phyloP scores from a whole-genome alignment of 2,888 invertebrate genomes.

The Linyphia triangularis region DNA sequence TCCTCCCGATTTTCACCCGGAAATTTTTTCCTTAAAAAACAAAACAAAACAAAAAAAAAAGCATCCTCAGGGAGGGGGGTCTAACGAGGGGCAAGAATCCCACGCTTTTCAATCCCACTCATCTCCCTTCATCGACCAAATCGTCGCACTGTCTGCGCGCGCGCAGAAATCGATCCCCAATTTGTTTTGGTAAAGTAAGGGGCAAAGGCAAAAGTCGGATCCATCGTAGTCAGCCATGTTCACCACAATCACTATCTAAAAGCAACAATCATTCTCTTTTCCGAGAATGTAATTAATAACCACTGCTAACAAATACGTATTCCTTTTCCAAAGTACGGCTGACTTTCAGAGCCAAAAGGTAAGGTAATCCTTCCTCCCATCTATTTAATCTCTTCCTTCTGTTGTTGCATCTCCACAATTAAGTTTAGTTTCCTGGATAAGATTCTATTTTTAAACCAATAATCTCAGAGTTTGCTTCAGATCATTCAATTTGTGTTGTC shows the following conservation, averaged over 20 bases:
- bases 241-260: slow-evolving; percentile 28
- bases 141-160: slow-evolving; percentile 27
- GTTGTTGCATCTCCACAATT: too few relatives aligned
- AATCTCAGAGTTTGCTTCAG: too few relatives aligned
- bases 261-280: neutral
- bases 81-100: slow-evolving; percentile 2
- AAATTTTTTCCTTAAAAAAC: too few relatives aligned
- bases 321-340: neutral
- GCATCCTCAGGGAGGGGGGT: neutral
- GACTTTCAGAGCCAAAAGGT: neutral
- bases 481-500: neutral
- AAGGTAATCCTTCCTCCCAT: neutral
- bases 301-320: neutral
- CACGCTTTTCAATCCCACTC: slow-evolving; percentile 52
- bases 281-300: neutral
- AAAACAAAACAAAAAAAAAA: too few relatives aligned
- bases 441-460: neutral
- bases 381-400: too few relatives aligned
- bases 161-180: slow-evolving; percentile 57
- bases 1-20: too few relatives aligned
- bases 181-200: slow-evolving; percentile 53
- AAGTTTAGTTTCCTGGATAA: too few relatives aligned
- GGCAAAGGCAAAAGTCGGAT: slow-evolving; percentile 58
- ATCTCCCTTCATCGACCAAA: slow-evolving; percentile 52
- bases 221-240: slow-evolving; percentile 64